Conservation (phyloP, 2,113 vertebrate genomes). For the Entosphenus tridentatus region DNA sequence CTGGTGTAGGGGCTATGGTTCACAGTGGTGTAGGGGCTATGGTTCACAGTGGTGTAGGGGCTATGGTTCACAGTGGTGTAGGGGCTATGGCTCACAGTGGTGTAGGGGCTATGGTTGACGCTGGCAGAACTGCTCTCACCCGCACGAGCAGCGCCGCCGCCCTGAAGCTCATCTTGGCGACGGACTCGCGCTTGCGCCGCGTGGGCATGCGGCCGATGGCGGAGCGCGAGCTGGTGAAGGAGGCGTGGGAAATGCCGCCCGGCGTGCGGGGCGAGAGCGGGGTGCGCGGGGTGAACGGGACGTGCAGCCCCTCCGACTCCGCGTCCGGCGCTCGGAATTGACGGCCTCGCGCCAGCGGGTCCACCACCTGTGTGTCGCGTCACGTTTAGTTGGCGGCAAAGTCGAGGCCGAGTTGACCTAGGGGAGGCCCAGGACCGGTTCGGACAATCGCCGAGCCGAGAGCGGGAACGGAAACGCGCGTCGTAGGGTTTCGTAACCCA, state of each 20-base stretch:
- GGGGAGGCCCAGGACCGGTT: not conserved
- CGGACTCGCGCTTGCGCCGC: slow-evolving; percentile 70
- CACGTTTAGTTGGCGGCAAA: not conserved
- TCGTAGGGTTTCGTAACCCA: too few relatives aligned
- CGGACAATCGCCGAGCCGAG: not conserved
- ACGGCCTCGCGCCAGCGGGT: slow-evolving; percentile 67
- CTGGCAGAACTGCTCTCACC: slow-evolving; percentile 18
- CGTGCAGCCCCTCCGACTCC: slow-evolving; percentile 49
- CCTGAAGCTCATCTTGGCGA: slow-evolving; percentile 96
- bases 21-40: too few relatives aligned
- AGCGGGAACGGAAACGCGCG: too few relatives aligned
- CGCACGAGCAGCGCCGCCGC: slow-evolving; percentile 72
- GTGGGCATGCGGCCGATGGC: slow-evolving; percentile 65
- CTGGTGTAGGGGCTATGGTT: too few relatives aligned
- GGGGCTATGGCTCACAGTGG: too few relatives aligned
- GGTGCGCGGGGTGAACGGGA: slow-evolving; percentile 12
- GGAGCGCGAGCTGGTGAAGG: slow-evolving; percentile 87
- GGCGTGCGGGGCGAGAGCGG: slow-evolving; percentile 79
- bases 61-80: too few relatives aligned
- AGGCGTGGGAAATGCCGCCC: slow-evolving; percentile 63
- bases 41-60: too few relatives aligned
- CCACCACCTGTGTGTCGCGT: slow-evolving; percentile 45
- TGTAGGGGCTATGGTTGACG: too few relatives aligned
- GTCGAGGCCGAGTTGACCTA: not conserved
- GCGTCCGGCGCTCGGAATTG: slow-evolving; percentile 73